Conservation (phyloP, 2,888 invertebrate species). For the Kryphioiulus occultus region DNA sequence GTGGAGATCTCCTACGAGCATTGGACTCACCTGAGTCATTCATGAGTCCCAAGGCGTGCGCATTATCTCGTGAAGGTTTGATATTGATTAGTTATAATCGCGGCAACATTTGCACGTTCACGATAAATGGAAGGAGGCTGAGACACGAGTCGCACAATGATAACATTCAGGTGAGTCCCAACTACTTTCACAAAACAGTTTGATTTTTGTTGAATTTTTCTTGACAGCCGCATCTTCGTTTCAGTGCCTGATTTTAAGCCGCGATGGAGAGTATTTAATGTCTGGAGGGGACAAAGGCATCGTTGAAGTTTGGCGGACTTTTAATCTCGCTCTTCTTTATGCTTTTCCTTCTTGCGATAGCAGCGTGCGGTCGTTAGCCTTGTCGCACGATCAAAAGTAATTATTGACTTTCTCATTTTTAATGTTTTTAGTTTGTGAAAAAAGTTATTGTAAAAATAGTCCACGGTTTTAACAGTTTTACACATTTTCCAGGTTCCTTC, state of each 20-base stretch:
- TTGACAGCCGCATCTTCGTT: not conserved
- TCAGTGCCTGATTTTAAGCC: slow-evolving; percentile 77
- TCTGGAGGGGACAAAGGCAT: slow-evolving; percentile 96
- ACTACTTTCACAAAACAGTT: not conserved
- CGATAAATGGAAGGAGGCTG: slow-evolving; percentile 90
- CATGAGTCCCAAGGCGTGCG: slow-evolving; percentile 82
- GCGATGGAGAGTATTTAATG: slow-evolving; percentile 99
- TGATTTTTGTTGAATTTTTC: not conserved
- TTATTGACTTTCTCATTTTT: slow-evolving; percentile 59
- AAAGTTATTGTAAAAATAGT: no score
- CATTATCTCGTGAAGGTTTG: slow-evolving; percentile 95
- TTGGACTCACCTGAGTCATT: slow-evolving; percentile 81
- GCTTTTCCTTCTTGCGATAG: slow-evolving; percentile 98
- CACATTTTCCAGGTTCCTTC: slow-evolving; percentile 79
- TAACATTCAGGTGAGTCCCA: slow-evolving; percentile 81
- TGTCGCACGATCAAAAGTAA: slow-evolving; percentile 99
- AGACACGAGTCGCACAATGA: slow-evolving; percentile 92
- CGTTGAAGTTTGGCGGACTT: slow-evolving; percentile 98
- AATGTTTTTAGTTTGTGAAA: not conserved
- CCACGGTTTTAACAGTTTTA: no score
- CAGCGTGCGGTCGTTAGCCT: slow-evolving; percentile 90
- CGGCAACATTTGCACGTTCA: slow-evolving; percentile 91
- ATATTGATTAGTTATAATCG: slow-evolving; percentile 92
- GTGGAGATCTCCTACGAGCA: slow-evolving; percentile 94
- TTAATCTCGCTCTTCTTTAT: slow-evolving; percentile 95